Base-by-base conservation (phyloP, 2,888 invertebrate genomes). In the Ommatoiulus sabulosus region DNA sequence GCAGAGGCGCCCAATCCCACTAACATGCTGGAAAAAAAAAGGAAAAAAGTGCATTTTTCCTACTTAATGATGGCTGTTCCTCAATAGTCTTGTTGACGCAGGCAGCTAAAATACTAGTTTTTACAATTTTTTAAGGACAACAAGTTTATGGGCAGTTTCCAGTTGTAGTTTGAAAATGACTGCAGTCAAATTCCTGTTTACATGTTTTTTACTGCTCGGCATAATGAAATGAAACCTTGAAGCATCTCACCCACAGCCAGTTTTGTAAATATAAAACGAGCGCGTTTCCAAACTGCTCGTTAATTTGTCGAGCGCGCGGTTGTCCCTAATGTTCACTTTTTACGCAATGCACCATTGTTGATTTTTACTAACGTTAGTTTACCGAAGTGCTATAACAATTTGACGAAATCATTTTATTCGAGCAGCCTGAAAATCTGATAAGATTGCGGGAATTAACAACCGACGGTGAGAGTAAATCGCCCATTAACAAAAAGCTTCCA, bases 301-400 rank as follows among this genome's bases (percentile, higher is more conserved):
- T 63, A 63, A 63, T n/a, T 7, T 63, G 3, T n/a, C 6, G 63
- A 20, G n/a, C 63, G 2, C 15, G n/a, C 63, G n/a, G 52, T 52
- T 52, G 52, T 52, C 52, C 52, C 52, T 52, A 12, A 17, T 17
- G 35, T 0, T 52, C 52, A 52, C 52, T 52, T 52, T 52, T 52
- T 52, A 52, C 52, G 17, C 15, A 12, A 52, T 15, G 52, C 52
- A 52, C 52, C 15, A 15, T 63, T 63, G 17, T 63, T 5, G 17
- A 63, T n/a, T 63, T 63, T 63, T 63, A 63, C 63, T 63, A 63
- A 63, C 63, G 63, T 20, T 63, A 3, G 63, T 63, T 48, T 63
- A 7, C n/a, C 63, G 63, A 63, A 4, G 20, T n/a, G 20, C n/a
- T 63, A 63, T 4, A 17, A 57, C 57, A 20, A n/a, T n/a, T 63